Base-by-base conservation (phyloP, 2,113 vertebrate genomes). In the Ceuthmochares aereus region DNA sequence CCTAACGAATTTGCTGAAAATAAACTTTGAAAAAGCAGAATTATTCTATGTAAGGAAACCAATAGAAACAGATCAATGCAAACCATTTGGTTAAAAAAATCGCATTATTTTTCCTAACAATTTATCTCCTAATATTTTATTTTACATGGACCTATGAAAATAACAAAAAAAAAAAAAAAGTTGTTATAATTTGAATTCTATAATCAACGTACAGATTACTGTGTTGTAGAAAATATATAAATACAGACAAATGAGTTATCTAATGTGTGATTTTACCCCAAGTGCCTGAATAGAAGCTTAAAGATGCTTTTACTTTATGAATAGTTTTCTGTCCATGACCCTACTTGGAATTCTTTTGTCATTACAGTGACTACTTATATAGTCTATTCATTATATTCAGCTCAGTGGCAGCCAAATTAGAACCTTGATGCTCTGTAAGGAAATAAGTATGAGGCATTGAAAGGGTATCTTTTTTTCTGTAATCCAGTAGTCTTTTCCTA, bases 381-480 rank as follows among this genome's bases (percentile, higher is more conserved):
- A 49, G 12, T 51, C 5, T 2, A 49, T 40, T 82, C 27, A 36
- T 14, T 60, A 42, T 27, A 17, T 32, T 47, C 73, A 54, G 25
- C 20, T 36, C 20, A 47, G 12, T 58, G 17, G 12, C 59, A 25
- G 12, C 6, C 29, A 67, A 49, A 73, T 66, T 17, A 54, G 18
- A 88, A 67, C 12, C 22, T 36, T 68, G 47, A 49, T 51, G 30
- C 2, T 72, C 15, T 42, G n/a, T 6, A 60, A 21, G 45, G 10
- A 66, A 54, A 30, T 30, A 42, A 36, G 1, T 18, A 2, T 30
- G 18, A 34, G 21, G 25, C 4, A 17, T 84, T 84, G 34, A 81
- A 68, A 54, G 7, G 3, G 0, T 4, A 1, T 30, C 4, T 14
- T 51, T n/a, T 84, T 72, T 30, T 10, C 14, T 20, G 3, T n/a